Evolutionary conservation across 2,797 vertebrate genomes (phyloP).

Genomic region (Phrynocephalus forsythii): DNA sequence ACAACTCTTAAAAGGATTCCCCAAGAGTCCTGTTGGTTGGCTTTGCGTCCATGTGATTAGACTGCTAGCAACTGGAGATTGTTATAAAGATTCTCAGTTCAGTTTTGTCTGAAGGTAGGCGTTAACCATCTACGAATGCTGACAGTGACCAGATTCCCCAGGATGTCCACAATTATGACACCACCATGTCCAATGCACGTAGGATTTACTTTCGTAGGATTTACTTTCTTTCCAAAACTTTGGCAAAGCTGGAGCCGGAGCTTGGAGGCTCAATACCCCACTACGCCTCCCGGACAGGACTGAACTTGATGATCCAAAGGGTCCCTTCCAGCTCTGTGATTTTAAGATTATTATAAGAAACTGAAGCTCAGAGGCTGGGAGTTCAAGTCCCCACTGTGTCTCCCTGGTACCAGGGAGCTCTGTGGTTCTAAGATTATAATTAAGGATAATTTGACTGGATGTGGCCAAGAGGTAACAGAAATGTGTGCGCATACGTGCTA

Average conservation of each 20-base stretch:
- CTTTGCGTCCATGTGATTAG: neutral
- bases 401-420: no score
- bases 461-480: neutral
- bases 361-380: no score
- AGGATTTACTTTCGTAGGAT: neutral
- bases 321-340: no score
- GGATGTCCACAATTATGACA: neutral
- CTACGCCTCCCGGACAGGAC: no score
- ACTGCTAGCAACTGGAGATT: neutral
- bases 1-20: neutral
- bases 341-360: no score
- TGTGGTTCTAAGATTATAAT: no score
- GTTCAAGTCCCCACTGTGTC: no score
- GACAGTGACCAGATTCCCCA: neutral
- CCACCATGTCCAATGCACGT: neutral
- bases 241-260: no score
- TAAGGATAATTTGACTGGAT: neutral
- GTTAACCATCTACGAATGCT: neutral
- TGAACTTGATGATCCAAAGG: no score
- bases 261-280: no score
- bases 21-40: neutral
- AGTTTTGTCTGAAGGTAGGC: neutral
- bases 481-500: neutral
- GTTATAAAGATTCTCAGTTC: neutral
- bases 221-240: neutral